Base-by-base conservation (phyloP, 2,888 invertebrate genomes). In the Drosophila aldrichi region DNA sequence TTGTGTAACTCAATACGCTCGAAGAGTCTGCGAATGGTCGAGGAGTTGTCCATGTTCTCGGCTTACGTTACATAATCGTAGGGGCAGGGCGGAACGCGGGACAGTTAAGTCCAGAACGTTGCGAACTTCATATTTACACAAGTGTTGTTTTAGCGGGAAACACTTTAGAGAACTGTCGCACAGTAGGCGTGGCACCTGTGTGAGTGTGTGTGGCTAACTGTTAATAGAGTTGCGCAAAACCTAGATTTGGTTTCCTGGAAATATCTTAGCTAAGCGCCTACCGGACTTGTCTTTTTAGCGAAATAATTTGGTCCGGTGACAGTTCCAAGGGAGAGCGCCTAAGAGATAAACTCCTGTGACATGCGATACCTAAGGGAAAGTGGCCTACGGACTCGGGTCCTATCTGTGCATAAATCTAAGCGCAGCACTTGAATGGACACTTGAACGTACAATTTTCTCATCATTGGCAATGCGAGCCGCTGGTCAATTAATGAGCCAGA, bases 131-230 rank as follows among this genome's bases (percentile, higher is more conserved):
- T 63, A 73, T 81, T 74, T 66, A 72, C 70, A 70, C 59, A 68
- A 88, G 86, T 88, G 87, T 87, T 81, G 77, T 51, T 64, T 84
- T 86, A 84, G 89, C 84, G 89, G 89, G 87, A 84, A 84, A 75
- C 41, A 22, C 70, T 65, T 32, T 18, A 41, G 43, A 34, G 22
- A 67, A 18, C 56, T 61, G 54, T 36, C 38, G 43, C 34, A 36
- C 40, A 46, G 71, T 59, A 55, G 89, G 89, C 70, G 84, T 74
- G 84, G 72, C 79, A 85, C 89, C 89, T 88, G 85, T 77, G 70
- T 57, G 57, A 25, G 25, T 60, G 46, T 60, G 57, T 46, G 54
- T 69, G 49, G 75, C 87, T 86, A 86, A 86, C 83, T 40, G 79
- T 83, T 83, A 73, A 80, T 67, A 67, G 74, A 70, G 70, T 77